These are phyloP conservation scores for Drosophila nr. perissopoda DNA, from an alignment of 2,888 invertebrate species.

Conservation along the genomic window DNA sequence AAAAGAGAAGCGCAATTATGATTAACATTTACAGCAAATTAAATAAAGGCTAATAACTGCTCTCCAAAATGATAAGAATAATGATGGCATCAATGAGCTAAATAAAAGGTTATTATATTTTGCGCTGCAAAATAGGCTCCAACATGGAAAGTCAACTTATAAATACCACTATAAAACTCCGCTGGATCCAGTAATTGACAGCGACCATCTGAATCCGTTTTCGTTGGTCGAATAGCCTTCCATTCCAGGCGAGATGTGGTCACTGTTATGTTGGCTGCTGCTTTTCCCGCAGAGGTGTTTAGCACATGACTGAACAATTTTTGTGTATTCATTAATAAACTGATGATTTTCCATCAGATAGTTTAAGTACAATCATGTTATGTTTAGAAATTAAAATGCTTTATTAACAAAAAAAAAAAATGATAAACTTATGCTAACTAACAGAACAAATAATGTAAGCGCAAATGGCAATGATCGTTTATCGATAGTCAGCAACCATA, in stretches of 20 bases:
- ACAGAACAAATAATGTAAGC: neutral
- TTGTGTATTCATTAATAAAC: slow-evolving; percentile 45
- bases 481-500: slow-evolving; percentile 25
- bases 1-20: neutral
- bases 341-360: slow-evolving; percentile 5
- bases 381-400: slow-evolving; percentile 11
- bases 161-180: slow-evolving; percentile 88
- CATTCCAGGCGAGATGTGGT: slow-evolving; percentile 88
- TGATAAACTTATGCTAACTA: neutral
- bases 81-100: slow-evolving; percentile 87
- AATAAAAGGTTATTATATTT: slow-evolving; percentile 89
- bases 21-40: neutral
- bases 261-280: slow-evolving; percentile 89
- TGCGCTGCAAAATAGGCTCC: slow-evolving; percentile 89
- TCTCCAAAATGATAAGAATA: neutral
- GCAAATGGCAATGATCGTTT: neutral
- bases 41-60: neutral
- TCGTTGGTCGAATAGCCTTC: slow-evolving; percentile 88
- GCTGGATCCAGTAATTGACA: slow-evolving; percentile 41
- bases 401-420: neutral
- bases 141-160: slow-evolving; percentile 91
- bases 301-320: slow-evolving; percentile 90
- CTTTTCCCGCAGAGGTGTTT: slow-evolving; percentile 89
- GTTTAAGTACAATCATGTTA: neutral
- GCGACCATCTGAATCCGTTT: slow-evolving; percentile 87